These are phyloP conservation scores for Fregata magnificens DNA, from an alignment of 2,113 vertebrate species.

Conservation along the genomic window DNA sequence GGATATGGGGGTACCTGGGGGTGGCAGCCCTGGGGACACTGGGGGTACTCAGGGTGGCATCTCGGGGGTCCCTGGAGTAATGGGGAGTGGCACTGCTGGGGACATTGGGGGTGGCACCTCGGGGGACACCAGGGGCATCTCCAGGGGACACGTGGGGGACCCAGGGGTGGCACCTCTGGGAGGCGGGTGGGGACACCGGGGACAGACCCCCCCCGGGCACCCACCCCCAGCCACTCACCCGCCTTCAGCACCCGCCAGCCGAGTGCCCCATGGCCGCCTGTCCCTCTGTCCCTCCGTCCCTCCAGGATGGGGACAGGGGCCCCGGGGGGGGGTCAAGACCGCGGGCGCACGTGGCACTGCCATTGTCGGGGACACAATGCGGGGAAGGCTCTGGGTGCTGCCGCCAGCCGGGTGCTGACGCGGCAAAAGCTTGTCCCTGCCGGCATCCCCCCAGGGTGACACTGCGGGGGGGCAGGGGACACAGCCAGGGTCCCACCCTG, in stretches of 20 bases:
- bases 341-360: not conserved
- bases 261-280: not conserved
- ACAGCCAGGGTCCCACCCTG: too few relatives aligned
- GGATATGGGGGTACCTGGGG: too few relatives aligned
- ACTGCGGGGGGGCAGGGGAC: not conserved
- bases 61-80: not conserved
- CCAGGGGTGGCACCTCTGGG: not conserved
- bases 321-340: too few relatives aligned
- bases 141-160: not conserved
- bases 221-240: not conserved
- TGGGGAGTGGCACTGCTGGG: not conserved
- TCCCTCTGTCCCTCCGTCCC: not conserved
- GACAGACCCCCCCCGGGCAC: not conserved
- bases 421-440: not conserved
- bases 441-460: not conserved
- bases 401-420: not conserved
- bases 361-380: not conserved
- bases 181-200: not conserved
- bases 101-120: not conserved
- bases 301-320: not conserved
- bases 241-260: not conserved
- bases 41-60: not conserved
- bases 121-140: not conserved
- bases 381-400: not conserved
- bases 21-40: not conserved